Conservation (phyloP, 2,113 vertebrate genomes). For the Eudorcas thomsonii region DNA sequence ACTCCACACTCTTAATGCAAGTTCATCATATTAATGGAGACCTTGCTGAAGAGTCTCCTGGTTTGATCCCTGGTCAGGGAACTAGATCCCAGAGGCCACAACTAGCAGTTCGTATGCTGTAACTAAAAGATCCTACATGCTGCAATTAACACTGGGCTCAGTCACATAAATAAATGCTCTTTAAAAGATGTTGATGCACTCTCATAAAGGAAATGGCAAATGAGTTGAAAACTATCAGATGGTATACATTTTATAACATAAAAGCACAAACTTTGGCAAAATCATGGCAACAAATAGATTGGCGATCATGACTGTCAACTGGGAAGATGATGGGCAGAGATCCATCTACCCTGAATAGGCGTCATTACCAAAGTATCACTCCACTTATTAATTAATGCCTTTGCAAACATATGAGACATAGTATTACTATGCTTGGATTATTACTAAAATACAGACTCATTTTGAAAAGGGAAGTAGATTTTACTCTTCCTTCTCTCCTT, state of each 20-base stretch:
- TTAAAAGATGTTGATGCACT: not conserved
- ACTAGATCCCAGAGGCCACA: not conserved
- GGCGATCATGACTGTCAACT: not conserved
- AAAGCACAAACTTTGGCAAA: constrained; percentile 18
- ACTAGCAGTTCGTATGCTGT: not conserved
- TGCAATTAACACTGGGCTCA: not conserved
- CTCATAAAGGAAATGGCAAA: not conserved
- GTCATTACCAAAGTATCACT: not conserved
- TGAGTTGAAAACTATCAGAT: not conserved
- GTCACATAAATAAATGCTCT: not conserved
- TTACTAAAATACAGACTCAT: not conserved
- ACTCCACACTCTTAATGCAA: not conserved
- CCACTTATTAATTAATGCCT: not conserved
- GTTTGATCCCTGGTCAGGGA: not conserved
- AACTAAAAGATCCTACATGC: not conserved
- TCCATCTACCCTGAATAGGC: not conserved
- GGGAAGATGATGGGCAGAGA: not conserved
- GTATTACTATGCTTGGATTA: not conserved
- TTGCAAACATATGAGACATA: not conserved
- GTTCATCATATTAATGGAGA: not conserved
- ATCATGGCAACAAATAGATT: not conserved
- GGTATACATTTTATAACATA: not conserved
- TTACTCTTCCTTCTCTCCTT: not conserved
- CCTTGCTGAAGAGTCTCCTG: not conserved
- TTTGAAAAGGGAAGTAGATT: not conserved